These are phyloP conservation scores for Anniella stebbinsi DNA, from an alignment of 2,797 vertebrate species.

Conservation along the genomic window DNA sequence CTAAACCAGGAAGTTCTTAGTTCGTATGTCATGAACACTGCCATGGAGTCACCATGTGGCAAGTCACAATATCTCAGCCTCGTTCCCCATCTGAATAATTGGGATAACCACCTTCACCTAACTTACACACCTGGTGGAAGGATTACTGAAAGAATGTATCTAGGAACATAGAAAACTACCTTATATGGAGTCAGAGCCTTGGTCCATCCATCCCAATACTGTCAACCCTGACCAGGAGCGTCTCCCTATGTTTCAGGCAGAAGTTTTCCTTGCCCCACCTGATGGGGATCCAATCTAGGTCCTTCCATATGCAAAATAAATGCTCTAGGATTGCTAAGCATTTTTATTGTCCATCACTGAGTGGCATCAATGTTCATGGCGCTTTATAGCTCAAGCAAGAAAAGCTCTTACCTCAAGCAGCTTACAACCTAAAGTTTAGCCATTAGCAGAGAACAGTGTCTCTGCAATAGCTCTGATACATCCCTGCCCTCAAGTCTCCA, in stretches of 20 bases:
- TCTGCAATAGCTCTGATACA: not conserved
- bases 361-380: not conserved
- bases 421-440: not conserved
- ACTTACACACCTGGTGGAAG: not conserved
- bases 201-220: too few species aligned
- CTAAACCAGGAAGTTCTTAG: not conserved
- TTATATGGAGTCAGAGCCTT: too few species aligned
- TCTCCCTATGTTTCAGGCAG: too few species aligned
- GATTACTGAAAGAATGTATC: not conserved
- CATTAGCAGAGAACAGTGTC: not conserved
- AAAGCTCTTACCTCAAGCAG: not conserved
- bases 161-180: too few species aligned
- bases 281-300: too few species aligned
- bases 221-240: too few species aligned
- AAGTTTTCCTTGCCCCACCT: too few species aligned
- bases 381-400: not conserved
- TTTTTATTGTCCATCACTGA: not conserved
- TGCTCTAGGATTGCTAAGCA: not conserved
- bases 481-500: not conserved
- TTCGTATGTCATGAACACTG: not conserved
- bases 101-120: not conserved
- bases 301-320: too few species aligned
- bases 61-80: not conserved
- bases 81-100: too few species aligned
- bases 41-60: not conserved